Evolutionary conservation across 2,888 invertebrate species (phyloP), one percentile per base, ranked within the genome.

Genomic region (Hanleya hanleyi): DNA sequence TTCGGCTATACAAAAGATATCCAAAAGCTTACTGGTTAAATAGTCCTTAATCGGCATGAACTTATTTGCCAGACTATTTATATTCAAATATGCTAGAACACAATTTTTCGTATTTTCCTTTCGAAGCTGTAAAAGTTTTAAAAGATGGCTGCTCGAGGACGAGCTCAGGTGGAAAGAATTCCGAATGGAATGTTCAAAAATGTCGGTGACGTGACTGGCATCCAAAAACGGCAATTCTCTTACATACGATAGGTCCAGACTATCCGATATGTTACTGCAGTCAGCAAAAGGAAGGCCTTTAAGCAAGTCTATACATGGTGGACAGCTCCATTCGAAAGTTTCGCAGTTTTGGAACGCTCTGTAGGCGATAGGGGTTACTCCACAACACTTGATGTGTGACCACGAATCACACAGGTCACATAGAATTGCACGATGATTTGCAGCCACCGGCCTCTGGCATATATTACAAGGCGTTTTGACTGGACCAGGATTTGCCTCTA

Each of bases 1-100:
- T 41, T 71, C 65, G n/a, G 67, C 41, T 22, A 71, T 70, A 9
- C 18, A 1, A 2, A 74, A 33, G 1, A 65, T 6, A 69, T 74
- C 71, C 3, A 71, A 41, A 6, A 65, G 33, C 15, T 50, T 47
- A 9, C 65, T 12, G 22, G 1, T 29, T n/a, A 75, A 37, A 12
- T 68, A 5, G 7, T 69, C 32, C 49, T 67, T 35, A 7, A 69
- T 35, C 12, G 33, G n/a, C 18, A 18, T 36, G 65, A 69, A 71
- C 57, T 75, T 71, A 69, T 71, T 47, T 41, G 66, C 18, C 0
- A 69, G 1, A 75, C 71, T 75, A 37, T 72, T 71, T 4, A 72
- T 72, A 32, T 67, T 75, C 26, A 72, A 33, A 47, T 66, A 61
- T n/a, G 47, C 57, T 22, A 49, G 32, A 38, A 67, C 9, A 15